Evolutionary conservation across 2,113 vertebrate species (phyloP).

Genomic region (Phoxinus phoxinus): DNA sequence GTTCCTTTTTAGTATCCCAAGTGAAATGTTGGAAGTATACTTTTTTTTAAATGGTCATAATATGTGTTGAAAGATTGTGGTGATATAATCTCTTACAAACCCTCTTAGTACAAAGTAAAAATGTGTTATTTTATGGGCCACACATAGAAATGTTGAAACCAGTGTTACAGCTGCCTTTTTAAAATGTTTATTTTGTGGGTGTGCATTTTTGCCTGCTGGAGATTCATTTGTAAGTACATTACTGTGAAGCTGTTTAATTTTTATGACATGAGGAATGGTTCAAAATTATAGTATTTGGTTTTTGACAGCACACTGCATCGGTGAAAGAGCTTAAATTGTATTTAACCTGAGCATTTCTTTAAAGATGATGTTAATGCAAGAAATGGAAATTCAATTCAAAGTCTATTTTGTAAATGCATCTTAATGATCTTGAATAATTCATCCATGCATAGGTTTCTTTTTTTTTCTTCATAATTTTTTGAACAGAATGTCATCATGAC

Average conservation of each 20-base stretch:
- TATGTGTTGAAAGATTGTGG: background rate
- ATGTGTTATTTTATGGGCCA: background rate
- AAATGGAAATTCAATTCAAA: background rate
- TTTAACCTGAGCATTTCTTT: background rate
- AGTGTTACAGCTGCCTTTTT: background rate
- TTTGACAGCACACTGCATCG: background rate
- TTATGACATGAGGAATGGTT: background rate
- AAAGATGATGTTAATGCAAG: background rate
- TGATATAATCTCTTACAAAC: background rate
- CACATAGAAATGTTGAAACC: background rate
- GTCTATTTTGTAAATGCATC: background rate
- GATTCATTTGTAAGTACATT: conserved; percentile 5
- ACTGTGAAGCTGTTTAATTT: background rate
- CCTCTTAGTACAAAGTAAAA: background rate
- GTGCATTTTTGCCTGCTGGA: background rate
- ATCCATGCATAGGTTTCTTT: background rate
- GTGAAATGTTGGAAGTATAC: background rate
- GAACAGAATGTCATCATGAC: background rate
- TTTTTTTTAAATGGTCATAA: background rate
- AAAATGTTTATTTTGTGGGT: background rate
- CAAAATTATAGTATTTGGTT: background rate
- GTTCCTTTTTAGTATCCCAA: background rate
- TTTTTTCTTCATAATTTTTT: background rate
- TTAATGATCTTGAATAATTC: background rate
- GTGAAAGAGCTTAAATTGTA: background rate